Percentiles rank a stretch among this genome's conserved stretches.
These are phyloP conservation scores for Tricholaema leucomelas DNA, from an alignment of 2,113 vertebrate species.

Conservation along the genomic window DNA sequence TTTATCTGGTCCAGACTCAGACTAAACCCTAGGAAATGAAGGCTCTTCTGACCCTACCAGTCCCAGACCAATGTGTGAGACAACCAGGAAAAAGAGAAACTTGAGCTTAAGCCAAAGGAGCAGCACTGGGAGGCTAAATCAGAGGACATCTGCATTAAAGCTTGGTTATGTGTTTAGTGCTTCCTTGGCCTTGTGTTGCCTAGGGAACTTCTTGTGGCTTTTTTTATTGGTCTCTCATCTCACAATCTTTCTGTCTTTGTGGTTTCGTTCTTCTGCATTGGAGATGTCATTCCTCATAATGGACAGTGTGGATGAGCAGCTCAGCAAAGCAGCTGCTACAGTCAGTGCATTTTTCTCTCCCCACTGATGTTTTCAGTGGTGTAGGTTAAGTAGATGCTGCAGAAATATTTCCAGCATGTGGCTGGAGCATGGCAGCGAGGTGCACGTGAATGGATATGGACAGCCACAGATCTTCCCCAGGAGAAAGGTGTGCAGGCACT, in stretches of 20 bases:
- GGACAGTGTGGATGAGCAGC: conserved; percentile 35
- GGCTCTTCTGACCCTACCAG: background rate
- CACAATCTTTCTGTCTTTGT: background rate
- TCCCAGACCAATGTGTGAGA: background rate
- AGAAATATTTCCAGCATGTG: background rate
- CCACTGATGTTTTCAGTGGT: background rate
- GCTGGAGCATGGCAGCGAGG: background rate
- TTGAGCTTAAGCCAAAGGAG: background rate
- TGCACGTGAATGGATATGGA: background rate
- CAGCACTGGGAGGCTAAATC: background rate
- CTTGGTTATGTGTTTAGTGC: conserved; percentile 45
- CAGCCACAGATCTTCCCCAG: background rate
- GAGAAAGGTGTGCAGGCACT: conserved; percentile 15
- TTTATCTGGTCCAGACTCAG: conserved; percentile 19
- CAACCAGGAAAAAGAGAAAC: background rate
- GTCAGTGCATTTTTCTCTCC: conserved; percentile 2
- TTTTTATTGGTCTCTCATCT: background rate
- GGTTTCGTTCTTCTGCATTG: background rate
- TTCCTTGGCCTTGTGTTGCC: background rate
- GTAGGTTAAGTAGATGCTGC: conserved; percentile 13
- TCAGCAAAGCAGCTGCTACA: conserved; percentile 15
- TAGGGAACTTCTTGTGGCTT: background rate
- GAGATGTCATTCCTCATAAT: background rate
- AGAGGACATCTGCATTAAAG: background rate
- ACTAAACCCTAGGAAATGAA: conserved; percentile 15